Percentiles rank a stretch among this genome's conserved stretches.
These are phyloP conservation scores for Protomyctophum bolini DNA, from an alignment of 2,113 vertebrate genomes.

Conservation along the genomic window DNA sequence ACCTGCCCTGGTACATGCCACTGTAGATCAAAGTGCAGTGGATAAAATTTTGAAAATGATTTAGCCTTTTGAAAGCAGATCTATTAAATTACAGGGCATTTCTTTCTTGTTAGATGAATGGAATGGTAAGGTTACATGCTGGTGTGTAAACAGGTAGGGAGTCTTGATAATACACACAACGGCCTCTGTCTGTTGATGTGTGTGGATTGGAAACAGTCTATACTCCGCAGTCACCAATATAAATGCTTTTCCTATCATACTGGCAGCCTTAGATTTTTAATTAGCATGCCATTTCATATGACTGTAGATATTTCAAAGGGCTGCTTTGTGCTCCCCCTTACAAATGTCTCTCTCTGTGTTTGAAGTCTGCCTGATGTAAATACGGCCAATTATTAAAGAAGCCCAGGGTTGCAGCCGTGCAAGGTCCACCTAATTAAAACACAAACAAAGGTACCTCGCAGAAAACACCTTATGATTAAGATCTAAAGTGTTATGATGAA, in stretches of 20 bases:
- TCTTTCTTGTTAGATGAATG: conserved; percentile 72
- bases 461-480: conserved; percentile 90
- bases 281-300: conserved; percentile 89
- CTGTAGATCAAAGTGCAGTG: conserved; percentile 77
- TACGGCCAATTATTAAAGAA: conserved; percentile 93
- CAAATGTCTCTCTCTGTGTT: conserved; percentile 92
- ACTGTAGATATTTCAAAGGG: conserved; percentile 93
- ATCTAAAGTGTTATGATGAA: conserved; percentile 92
- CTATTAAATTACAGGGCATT: conserved; percentile 77
- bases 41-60: conserved; percentile 75
- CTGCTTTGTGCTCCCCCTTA: conserved; percentile 90
- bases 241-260: conserved; percentile 84
- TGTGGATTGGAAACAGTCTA: conserved; percentile 60
- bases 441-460: conserved; percentile 92
- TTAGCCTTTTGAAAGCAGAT: conserved; percentile 78
- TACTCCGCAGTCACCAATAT: conserved; percentile 71
- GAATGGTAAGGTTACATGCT: conserved; percentile 68
- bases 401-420: conserved; percentile 87
- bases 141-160: conserved; percentile 75
- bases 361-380: conserved; percentile 95
- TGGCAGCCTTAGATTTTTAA: conserved; percentile 88
- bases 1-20: conserved; percentile 60
- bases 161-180: conserved; percentile 70
- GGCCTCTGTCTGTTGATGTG: conserved; percentile 67
- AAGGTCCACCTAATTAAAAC: conserved; percentile 96